Conservation (phyloP, 2,797 vertebrate species). For the Netta rufina region DNA sequence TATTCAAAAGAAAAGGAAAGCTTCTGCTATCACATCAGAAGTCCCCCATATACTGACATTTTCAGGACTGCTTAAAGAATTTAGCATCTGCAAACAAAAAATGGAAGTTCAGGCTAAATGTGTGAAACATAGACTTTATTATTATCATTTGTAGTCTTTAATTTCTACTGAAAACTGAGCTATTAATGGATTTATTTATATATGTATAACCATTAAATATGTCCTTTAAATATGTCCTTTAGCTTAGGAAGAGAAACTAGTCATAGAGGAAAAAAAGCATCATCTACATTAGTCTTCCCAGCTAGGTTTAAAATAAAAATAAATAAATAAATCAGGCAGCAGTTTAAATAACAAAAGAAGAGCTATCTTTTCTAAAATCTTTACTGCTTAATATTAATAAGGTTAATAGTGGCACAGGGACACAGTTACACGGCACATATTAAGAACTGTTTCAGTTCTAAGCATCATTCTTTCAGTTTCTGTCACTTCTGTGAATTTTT, state of each 20-base stretch:
- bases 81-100: not conserved
- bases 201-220: too few species aligned
- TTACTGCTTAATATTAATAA: not conserved
- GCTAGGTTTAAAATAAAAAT: not conserved
- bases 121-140: not conserved
- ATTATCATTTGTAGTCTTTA: not conserved
- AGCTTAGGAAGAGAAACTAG: not conserved
- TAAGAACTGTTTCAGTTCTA: not conserved
- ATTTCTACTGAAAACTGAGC: not conserved
- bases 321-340: not conserved
- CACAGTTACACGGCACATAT: rapidly evolving
- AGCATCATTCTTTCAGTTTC: not conserved
- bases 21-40: not conserved
- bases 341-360: not conserved
- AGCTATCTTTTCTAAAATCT: not conserved
- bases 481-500: not conserved
- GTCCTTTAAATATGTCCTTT: not conserved
- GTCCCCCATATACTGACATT: not conserved
- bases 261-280: not conserved
- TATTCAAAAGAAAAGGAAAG: not conserved
- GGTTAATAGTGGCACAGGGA: not conserved
- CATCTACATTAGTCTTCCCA: not conserved
- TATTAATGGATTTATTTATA: not conserved
- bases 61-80: not conserved
- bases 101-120: not conserved